Evolutionary conservation across 2,888 invertebrate genomes (phyloP).

Genomic region (Drosophila maculinotata): DNA sequence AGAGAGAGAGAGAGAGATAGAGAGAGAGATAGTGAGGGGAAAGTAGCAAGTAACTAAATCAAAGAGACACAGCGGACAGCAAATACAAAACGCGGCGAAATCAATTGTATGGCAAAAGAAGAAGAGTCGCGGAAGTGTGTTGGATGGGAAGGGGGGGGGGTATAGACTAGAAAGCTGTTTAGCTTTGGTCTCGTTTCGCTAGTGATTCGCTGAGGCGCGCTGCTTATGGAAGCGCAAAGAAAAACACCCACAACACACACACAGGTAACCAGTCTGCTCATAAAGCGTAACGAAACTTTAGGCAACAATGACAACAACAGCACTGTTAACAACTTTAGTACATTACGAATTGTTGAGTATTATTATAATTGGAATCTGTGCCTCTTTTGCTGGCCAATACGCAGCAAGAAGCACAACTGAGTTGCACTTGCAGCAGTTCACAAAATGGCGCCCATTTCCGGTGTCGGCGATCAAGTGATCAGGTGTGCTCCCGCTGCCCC

Average conservation of each 20-base stretch:
- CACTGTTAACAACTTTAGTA: slow-evolving; percentile 11
- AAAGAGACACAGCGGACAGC: slow-evolving; percentile 36
- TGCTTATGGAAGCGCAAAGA: slow-evolving; percentile 79
- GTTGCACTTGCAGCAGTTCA: neutral
- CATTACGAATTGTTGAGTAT: slow-evolving; percentile 34
- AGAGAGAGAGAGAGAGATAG: neutral
- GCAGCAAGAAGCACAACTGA: slow-evolving; percentile 54
- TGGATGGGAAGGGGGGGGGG: neutral
- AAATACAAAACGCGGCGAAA: slow-evolving; percentile 74
- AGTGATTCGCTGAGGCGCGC: slow-evolving; percentile 56
- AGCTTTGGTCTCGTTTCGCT: slow-evolving; percentile 55
- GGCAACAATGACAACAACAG: slow-evolving; percentile 12
- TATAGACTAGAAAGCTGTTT: slow-evolving; percentile 6
- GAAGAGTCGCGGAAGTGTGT: slow-evolving; percentile 19
- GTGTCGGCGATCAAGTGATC: slow-evolving; percentile 31
- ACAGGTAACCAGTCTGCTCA: slow-evolving; percentile 46
- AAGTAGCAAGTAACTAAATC: slow-evolving; percentile 42
- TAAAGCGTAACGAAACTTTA: slow-evolving; percentile 63
- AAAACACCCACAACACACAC: slow-evolving; percentile 63
- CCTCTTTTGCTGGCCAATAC: slow-evolving; percentile 56
- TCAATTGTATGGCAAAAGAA: slow-evolving; percentile 54
- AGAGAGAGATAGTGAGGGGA: slow-evolving; percentile 17
- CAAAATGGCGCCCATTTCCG: slow-evolving; percentile 67
- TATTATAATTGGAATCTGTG: slow-evolving; percentile 36
- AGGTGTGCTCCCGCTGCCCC: slow-evolving; percentile 2